phyloP scores from a whole-genome alignment of 2,113 vertebrate genomes.

The Okapia johnstoni region DNA sequence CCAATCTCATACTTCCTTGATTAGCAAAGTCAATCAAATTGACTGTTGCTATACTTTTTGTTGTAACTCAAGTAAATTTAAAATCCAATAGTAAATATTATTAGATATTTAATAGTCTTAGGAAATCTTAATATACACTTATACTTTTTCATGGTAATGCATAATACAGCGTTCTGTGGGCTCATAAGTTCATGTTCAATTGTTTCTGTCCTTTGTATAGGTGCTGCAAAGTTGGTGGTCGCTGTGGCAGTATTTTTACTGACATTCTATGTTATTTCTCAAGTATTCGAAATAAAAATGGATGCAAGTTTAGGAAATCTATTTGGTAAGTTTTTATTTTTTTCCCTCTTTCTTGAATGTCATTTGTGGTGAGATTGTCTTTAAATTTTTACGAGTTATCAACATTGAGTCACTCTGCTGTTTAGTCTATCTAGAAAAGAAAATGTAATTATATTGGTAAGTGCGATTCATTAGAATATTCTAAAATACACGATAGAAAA shows the following conservation, averaged over 20 bases:
- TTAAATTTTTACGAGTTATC: background rate
- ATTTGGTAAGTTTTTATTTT: slow-evolving; percentile 86
- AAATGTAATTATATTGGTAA: background rate
- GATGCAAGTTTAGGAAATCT: slow-evolving; percentile 86
- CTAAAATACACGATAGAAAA: background rate
- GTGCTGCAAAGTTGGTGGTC: slow-evolving; percentile 86
- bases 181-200: background rate
- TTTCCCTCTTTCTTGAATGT: background rate
- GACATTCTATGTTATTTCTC: slow-evolving; percentile 90
- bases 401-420: background rate
- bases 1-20: background rate
- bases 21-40: background rate
- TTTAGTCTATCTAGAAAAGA: slow-evolving; percentile 1
- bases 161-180: background rate
- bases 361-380: background rate
- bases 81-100: background rate
- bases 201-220: slow-evolving; percentile 74
- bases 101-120: background rate
- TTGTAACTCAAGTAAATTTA: background rate
- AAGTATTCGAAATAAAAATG: slow-evolving; percentile 92
- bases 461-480: background rate
- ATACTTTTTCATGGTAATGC: background rate
- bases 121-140: background rate
- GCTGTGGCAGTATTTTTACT: slow-evolving; percentile 86
- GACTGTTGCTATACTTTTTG: background rate